Percentiles rank a stretch among this genome's conserved stretches.
phyloP scores from a whole-genome alignment of 2,113 vertebrate genomes.

The Craseonycteris thonglongyai region DNA sequence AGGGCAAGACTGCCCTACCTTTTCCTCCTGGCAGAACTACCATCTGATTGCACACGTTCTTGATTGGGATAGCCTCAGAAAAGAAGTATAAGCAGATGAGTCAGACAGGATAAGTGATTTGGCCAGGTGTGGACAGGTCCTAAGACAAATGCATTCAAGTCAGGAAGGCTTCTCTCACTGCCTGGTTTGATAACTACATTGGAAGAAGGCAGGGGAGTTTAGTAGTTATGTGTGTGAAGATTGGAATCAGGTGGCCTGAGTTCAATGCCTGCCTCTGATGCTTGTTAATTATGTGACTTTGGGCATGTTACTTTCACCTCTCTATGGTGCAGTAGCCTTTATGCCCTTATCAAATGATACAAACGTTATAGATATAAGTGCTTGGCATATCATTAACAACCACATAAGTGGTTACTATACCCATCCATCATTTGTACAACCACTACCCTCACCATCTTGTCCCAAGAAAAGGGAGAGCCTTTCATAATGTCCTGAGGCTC shows the following conservation, averaged over 20 bases:
- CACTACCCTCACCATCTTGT: not conserved
- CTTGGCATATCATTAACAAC: not conserved
- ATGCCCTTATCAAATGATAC: not conserved
- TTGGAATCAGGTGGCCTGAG: not conserved
- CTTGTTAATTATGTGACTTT: not conserved
- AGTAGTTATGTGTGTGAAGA: not conserved
- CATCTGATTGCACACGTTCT: not conserved
- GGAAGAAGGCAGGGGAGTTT: not conserved
- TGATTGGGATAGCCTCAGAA: not conserved
- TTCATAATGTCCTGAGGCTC: not conserved
- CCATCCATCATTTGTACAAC: not conserved
- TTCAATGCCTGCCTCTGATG: not conserved
- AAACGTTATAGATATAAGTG: not conserved
- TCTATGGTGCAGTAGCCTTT: not conserved
- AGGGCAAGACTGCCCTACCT: not conserved
- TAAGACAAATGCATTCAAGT: not conserved
- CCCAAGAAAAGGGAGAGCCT: not conserved
- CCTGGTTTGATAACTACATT: not conserved
- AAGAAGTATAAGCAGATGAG: not conserved
- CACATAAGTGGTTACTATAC: fast-evolving
- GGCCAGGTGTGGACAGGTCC: not conserved
- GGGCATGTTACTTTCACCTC: not conserved
- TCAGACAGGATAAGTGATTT: not conserved
- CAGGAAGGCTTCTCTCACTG: not conserved
- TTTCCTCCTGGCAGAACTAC: not conserved